A percentile compares a stretch with the other conserved stretches of the same genome.
Evolutionary conservation across 2,888 invertebrate species (phyloP).

Genomic region (Eilema sororculum): DNA sequence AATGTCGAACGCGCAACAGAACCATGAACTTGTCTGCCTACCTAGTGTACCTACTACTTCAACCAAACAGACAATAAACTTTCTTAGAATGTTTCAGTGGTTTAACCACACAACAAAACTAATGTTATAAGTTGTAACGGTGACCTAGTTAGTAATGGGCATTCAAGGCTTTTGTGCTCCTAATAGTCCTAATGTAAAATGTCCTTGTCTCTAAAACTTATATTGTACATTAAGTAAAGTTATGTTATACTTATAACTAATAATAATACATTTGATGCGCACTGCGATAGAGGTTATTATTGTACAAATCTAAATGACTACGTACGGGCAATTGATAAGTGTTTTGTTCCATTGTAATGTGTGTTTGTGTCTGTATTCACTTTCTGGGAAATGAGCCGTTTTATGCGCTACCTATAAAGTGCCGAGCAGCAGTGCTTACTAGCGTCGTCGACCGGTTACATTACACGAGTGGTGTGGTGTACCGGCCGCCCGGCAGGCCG

Average conservation of each 20-base stretch:
- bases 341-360: constrained; percentile 27
- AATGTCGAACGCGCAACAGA: background rate
- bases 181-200: constrained; percentile 21
- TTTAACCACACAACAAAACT: constrained; percentile 31
- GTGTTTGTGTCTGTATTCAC: constrained; percentile 28
- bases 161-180: constrained; percentile 30
- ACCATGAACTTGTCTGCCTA: background rate
- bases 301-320: background rate
- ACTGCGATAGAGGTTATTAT: background rate
- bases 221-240: background rate
- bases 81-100: constrained; percentile 13
- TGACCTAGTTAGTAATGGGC: constrained; percentile 41
- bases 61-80: constrained; percentile 10
- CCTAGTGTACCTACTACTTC: background rate
- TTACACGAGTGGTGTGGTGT: constrained; percentile 29
- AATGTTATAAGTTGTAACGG: constrained; percentile 30
- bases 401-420: constrained; percentile 36
- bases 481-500: constrained; percentile 63
- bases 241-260: no score
- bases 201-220: constrained; percentile 16
- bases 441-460: constrained; percentile 50
- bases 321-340: background rate
- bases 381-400: constrained; percentile 47
- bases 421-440: constrained; percentile 23
- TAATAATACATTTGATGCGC: background rate